Conservation (phyloP, 2,113 vertebrate species). For the Oryzias javanicus region DNA sequence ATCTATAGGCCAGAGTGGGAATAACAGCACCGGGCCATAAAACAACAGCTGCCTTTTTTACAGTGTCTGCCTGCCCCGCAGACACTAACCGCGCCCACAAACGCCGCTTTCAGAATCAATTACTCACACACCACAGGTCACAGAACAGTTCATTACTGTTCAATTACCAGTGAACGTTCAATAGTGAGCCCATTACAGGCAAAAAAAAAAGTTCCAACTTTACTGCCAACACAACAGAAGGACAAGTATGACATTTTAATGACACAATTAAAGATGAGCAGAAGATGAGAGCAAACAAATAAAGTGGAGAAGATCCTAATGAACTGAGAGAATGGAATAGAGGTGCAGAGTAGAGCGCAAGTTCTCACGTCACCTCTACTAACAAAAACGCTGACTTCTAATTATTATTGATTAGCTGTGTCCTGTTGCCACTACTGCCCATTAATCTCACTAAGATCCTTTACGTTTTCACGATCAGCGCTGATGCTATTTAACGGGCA, state of each 20-base stretch:
- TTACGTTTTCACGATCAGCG: constrained; percentile 21
- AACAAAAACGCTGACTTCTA: constrained; percentile 24
- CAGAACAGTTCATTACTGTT: constrained; percentile 70
- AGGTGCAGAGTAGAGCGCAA: neutral
- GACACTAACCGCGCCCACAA: constrained; percentile 56
- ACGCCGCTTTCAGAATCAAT: constrained; percentile 70
- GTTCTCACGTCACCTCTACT: constrained; percentile 27
- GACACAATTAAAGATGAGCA: constrained; percentile 49
- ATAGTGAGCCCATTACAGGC: constrained; percentile 59
- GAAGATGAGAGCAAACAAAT: constrained; percentile 42
- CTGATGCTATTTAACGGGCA: constrained; percentile 8
- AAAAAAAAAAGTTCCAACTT: constrained; percentile 42
- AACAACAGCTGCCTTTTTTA: constrained; percentile 51
- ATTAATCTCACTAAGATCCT: constrained; percentile 37
- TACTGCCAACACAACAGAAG: constrained; percentile 46
- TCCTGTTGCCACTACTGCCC: constrained; percentile 23
- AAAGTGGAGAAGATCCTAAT: constrained; percentile 34
- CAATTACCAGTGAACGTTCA: constrained; percentile 67
- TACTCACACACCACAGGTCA: constrained; percentile 69
- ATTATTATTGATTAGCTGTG: constrained; percentile 40
- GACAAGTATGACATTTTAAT: constrained; percentile 61
- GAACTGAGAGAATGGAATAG: constrained; percentile 12
- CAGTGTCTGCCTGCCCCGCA: constrained; percentile 36
- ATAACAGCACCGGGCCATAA: constrained; percentile 22
- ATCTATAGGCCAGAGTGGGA: constrained; percentile 54